Evolutionary conservation across 2,888 invertebrate species (phyloP).

Genomic region (Melinaea menophilus): DNA sequence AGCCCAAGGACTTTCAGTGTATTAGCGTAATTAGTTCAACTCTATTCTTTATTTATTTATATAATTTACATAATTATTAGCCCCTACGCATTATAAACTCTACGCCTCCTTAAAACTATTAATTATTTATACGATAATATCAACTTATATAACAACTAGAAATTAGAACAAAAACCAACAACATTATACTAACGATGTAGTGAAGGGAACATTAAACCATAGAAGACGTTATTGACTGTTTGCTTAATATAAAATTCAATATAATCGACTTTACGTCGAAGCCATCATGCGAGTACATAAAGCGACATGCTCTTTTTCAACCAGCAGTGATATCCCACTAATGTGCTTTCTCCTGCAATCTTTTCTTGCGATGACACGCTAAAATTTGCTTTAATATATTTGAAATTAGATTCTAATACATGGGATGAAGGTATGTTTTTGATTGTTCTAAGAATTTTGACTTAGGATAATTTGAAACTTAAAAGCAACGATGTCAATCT

Average conservation of each 20-base stretch:
- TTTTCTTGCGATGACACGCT: conserved; percentile 75
- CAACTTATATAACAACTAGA: neutral
- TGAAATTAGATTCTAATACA: conserved; percentile 47
- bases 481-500: conserved; percentile 72
- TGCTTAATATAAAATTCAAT: conserved; percentile 67
- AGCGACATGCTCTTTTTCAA: conserved; percentile 66
- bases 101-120: too few species aligned
- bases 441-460: conserved; percentile 42
- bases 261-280: conserved; percentile 63
- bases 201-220: conserved; percentile 31
- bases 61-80: too few species aligned
- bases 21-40: too few species aligned
- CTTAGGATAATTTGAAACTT: conserved; percentile 70
- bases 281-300: conserved; percentile 57
- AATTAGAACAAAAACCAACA: conserved; percentile 9
- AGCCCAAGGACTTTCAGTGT: too few species aligned
- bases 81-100: too few species aligned
- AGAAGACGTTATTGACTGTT: conserved; percentile 55
- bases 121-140: too few species aligned
- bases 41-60: too few species aligned
- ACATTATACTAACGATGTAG: conserved; percentile 14
- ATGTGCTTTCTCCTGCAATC: conserved; percentile 74
- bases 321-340: conserved; percentile 72
- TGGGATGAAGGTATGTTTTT: conserved; percentile 48
- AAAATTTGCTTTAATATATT: conserved; percentile 44